phyloP scores from a whole-genome alignment of 2,113 vertebrate species.

The Struthio camelus region DNA sequence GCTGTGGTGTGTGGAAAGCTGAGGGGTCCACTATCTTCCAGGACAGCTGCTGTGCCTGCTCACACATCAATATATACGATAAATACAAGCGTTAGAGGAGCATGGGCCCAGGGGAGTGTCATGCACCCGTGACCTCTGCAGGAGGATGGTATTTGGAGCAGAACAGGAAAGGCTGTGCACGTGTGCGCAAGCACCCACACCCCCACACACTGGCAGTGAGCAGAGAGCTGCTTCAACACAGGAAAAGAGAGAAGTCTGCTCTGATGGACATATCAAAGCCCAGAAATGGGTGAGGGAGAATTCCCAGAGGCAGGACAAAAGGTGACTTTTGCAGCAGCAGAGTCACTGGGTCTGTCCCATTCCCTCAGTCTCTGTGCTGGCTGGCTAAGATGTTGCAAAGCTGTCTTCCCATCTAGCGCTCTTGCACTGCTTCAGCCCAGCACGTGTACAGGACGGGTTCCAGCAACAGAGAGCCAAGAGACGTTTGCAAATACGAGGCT shows the following conservation, averaged over 20 bases:
- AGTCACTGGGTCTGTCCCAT: not conserved
- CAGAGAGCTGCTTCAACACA: not conserved
- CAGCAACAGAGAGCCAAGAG: not conserved
- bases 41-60: not conserved
- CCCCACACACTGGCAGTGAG: not conserved
- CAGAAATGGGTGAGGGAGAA: not conserved
- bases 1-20: not conserved
- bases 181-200: accelerated
- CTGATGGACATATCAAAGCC: not conserved
- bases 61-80: not conserved
- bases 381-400: slow-evolving; percentile 38
- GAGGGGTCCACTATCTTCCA: not conserved
- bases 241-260: not conserved
- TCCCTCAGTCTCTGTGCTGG: not conserved
- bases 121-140: not conserved
- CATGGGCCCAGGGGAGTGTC: not conserved
- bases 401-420: not conserved
- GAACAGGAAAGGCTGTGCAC: not conserved
- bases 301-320: slow-evolving; percentile 19
- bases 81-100: not conserved
- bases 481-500: slow-evolving; percentile 1
- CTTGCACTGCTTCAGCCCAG: slow-evolving; percentile 7
- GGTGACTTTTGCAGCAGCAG: not conserved
- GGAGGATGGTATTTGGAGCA: not conserved
- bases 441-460: not conserved